Evolutionary conservation across 2,797 vertebrate genomes (phyloP).

Genomic region (Siniperca obscura): DNA sequence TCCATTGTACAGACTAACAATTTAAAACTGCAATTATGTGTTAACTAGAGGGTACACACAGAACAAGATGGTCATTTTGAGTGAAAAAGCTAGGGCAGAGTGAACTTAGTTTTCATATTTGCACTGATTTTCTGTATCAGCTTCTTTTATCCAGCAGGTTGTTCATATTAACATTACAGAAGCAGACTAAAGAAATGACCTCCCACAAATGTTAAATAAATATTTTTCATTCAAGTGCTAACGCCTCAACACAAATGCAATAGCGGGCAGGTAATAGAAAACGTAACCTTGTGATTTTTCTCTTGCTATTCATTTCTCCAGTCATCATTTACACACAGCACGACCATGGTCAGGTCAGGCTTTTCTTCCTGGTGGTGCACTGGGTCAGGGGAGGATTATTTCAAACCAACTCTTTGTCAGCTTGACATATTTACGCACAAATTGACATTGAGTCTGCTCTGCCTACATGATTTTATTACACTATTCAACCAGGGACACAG

Average conservation of each 20-base stretch:
- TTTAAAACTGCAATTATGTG: constrained; percentile 12
- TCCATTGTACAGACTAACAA: neutral
- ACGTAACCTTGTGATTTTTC: neutral
- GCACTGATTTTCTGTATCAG: neutral
- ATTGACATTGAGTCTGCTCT: neutral
- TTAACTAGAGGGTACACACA: neutral
- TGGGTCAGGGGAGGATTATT: neutral
- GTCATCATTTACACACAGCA: constrained; percentile 15
- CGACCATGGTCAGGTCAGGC: neutral
- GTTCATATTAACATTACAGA: neutral
- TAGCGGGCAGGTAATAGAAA: neutral
- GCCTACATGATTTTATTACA: neutral
- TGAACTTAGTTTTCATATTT: neutral
- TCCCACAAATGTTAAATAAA: neutral
- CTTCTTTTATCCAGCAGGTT: neutral
- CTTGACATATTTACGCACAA: neutral
- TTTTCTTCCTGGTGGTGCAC: neutral
- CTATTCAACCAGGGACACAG: neutral
- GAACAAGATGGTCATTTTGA: neutral
- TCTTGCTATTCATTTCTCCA: neutral
- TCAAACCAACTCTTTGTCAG: neutral
- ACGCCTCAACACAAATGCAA: neutral
- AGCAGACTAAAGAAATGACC: neutral
- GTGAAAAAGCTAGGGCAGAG: neutral
- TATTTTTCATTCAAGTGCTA: neutral